These are phyloP conservation scores for Spinus olivaceus DNA, from an alignment of 2,797 vertebrate species.

Conservation along the genomic window DNA sequence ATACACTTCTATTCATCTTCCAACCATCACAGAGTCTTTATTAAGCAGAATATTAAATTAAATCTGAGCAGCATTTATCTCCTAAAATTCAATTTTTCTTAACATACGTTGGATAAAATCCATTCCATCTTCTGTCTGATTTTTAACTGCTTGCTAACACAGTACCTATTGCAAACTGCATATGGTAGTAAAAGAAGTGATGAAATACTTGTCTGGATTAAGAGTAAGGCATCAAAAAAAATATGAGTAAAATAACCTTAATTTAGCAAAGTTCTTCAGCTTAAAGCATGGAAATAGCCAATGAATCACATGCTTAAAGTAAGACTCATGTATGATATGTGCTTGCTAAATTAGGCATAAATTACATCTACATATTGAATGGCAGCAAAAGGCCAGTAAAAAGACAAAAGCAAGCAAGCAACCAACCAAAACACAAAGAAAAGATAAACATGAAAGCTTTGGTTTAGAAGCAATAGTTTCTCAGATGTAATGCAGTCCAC, in stretches of 20 bases:
- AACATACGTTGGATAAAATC: neutral
- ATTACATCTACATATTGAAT: neutral
- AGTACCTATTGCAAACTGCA: neutral
- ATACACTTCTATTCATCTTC: constrained; percentile 25
- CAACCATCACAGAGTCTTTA: constrained; percentile 55
- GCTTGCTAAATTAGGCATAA: constrained; percentile 13
- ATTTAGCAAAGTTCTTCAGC: constrained; percentile 7
- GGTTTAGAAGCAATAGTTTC: constrained; percentile 44
- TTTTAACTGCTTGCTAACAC: constrained; percentile 14
- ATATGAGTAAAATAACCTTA: neutral
- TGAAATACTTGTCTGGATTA: constrained; percentile 13
- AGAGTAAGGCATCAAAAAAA: constrained; percentile 52
- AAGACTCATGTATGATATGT: neutral
- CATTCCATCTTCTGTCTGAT: neutral
- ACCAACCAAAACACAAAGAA: neutral
- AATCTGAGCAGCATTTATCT: constrained; percentile 37
- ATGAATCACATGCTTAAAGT: constrained; percentile 23
- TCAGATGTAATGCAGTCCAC: constrained; percentile 20
- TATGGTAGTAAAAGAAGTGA: neutral
- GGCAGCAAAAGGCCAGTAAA: constrained; percentile 10
- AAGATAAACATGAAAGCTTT: constrained; percentile 47
- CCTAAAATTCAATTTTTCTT: constrained; percentile 35
- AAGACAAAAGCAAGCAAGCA: neutral
- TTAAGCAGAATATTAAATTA: constrained; percentile 62
- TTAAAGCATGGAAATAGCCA: constrained; percentile 12